These are phyloP conservation scores for Ypsolopha sequella DNA, from an alignment of 2,888 invertebrate genomes.

Conservation along the genomic window DNA sequence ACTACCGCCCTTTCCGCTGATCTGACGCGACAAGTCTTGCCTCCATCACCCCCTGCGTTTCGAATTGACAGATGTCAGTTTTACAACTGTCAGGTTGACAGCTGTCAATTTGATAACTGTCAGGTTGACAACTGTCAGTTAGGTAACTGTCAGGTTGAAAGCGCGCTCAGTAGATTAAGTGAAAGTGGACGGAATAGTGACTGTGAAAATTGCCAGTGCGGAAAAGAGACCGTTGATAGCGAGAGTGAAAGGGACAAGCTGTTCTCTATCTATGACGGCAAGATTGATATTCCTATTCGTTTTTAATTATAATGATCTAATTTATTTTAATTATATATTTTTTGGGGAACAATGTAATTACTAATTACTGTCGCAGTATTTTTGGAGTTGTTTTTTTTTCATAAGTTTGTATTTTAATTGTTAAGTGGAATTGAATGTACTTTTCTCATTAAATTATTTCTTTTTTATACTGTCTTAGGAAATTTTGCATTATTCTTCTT, in stretches of 20 bases:
- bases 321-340: slow-evolving; percentile 7
- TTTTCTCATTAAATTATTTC: not conserved
- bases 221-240: slow-evolving; percentile 14
- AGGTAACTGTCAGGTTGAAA: slow-evolving; percentile 3
- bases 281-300: slow-evolving; percentile 34
- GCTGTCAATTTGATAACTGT: slow-evolving; percentile 5
- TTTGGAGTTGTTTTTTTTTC: slow-evolving; percentile 1
- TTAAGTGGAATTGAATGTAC: not conserved
- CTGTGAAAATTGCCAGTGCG: slow-evolving; percentile 20
- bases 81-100: not conserved
- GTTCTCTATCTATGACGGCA: slow-evolving; percentile 25
- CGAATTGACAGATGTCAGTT: not conserved
- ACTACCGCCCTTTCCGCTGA: not conserved
- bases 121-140: slow-evolving; percentile 11
- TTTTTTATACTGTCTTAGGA: not conserved
- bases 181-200: not conserved
- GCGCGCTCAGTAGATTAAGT: not conserved
- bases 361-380: slow-evolving; percentile 10
- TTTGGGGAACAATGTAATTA: slow-evolving; percentile 6
- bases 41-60: not conserved
- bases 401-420: not conserved
- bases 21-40: too few species aligned
- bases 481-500: not conserved
- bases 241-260: not conserved
- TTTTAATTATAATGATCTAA: slow-evolving; percentile 15